These are phyloP conservation scores for Onychomys leucogaster DNA, from an alignment of 2,797 vertebrate genomes.

Conservation along the genomic window DNA sequence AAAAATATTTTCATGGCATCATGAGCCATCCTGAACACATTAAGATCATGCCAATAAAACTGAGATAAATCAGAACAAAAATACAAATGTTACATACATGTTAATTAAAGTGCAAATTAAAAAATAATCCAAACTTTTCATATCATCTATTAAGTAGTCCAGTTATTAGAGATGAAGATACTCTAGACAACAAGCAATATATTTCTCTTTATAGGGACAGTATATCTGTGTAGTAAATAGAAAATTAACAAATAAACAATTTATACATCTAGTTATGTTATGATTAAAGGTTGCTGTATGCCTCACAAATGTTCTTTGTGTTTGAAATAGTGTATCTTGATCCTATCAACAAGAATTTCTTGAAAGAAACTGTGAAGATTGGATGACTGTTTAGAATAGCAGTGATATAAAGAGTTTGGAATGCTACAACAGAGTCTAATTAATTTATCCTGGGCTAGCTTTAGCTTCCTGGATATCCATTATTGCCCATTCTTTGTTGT, in stretches of 20 bases:
- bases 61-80: neutral
- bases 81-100: neutral
- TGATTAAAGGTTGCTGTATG: neutral
- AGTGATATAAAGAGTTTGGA: neutral
- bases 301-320: neutral
- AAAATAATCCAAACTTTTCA: neutral
- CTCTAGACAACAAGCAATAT: neutral
- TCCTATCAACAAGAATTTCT: neutral
- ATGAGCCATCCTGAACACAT: neutral
- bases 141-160: neutral
- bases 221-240: neutral
- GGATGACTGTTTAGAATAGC: neutral
- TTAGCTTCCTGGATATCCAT: neutral
- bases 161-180: neutral
- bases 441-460: neutral
- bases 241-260: constrained; percentile 34
- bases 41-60: neutral
- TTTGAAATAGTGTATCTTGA: constrained; percentile 40
- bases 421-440: neutral
- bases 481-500: neutral
- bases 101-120: constrained; percentile 41
- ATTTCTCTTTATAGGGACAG: neutral
- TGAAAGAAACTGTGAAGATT: neutral
- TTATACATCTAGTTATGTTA: neutral
- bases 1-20: neutral